These are phyloP conservation scores for Macrophya alboannulata DNA, from an alignment of 2,888 invertebrate genomes.

Conservation along the genomic window DNA sequence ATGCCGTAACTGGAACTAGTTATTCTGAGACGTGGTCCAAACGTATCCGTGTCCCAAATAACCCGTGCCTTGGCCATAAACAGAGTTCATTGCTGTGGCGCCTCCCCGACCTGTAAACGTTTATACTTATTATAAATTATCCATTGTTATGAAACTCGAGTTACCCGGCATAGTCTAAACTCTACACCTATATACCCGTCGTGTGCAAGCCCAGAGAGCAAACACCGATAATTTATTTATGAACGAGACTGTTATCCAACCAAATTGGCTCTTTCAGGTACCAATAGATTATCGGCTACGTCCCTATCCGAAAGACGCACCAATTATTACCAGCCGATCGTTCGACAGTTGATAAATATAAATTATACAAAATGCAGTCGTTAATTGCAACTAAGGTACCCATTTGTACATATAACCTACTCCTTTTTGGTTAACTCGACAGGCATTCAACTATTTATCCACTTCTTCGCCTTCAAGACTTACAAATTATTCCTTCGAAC, in stretches of 20 bases:
- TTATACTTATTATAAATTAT: conserved; percentile 37
- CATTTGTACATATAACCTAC: conserved; percentile 12
- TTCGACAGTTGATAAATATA: conserved; percentile 16
- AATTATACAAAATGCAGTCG: conserved; percentile 17
- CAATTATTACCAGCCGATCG: conserved; percentile 10
- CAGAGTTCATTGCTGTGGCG: conserved; percentile 13
- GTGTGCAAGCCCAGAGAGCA: not conserved
- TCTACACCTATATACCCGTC: not conserved
- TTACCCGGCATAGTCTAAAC: not conserved
- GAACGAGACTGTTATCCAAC: conserved; percentile 32
- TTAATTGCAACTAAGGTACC: not conserved
- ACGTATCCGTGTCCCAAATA: conserved; percentile 17
- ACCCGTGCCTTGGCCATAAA: conserved; percentile 28
- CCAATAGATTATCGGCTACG: not conserved
- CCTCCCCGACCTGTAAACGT: conserved; percentile 38
- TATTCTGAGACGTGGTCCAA: conserved; percentile 45
- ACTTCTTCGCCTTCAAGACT: not conserved
- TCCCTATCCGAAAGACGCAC: not conserved
- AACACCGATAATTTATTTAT: conserved; percentile 34
- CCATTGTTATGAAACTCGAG: conserved; percentile 43
- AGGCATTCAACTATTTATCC: conserved; percentile 12
- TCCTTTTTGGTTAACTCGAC: not conserved
- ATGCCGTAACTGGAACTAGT: conserved; percentile 24
- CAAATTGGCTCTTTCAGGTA: conserved; percentile 9
- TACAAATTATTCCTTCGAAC: conserved; percentile 2